A percentile compares a stretch with the other conserved stretches of the same genome.
Evolutionary conservation across 2,113 vertebrate species (phyloP).

Genomic region (Cynoglossus semilaevis): DNA sequence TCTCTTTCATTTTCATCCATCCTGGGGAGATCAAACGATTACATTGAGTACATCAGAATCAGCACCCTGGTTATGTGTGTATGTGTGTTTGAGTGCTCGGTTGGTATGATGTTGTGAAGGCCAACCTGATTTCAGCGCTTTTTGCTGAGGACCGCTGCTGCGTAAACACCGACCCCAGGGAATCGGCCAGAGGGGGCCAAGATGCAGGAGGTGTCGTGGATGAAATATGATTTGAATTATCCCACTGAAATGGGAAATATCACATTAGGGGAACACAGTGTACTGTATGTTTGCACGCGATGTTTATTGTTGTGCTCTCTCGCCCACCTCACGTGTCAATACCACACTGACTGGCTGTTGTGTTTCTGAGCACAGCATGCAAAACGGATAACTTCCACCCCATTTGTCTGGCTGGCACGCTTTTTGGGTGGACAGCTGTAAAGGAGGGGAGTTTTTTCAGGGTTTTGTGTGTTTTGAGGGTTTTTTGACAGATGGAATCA

Average conservation of each 20-base stretch:
- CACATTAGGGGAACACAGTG: slow-evolving; percentile 44
- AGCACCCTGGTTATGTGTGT: not conserved
- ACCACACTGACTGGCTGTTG: slow-evolving; percentile 40
- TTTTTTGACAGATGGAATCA: slow-evolving; percentile 12
- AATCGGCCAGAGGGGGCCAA: slow-evolving; percentile 27
- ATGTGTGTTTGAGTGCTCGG: not conserved
- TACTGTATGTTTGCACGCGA: slow-evolving; percentile 39
- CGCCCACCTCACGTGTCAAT: slow-evolving; percentile 35
- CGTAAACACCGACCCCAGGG: slow-evolving; percentile 44
- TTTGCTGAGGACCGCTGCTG: slow-evolving; percentile 26
- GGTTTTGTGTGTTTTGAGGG: slow-evolving; percentile 30
- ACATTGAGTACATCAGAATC: slow-evolving; percentile 18
- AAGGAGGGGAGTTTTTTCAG: slow-evolving; percentile 25
- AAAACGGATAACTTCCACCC: slow-evolving; percentile 32
- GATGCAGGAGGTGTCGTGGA: slow-evolving; percentile 49
- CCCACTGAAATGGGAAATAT: slow-evolving; percentile 63
- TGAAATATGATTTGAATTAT: slow-evolving; percentile 71
- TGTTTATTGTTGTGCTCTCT: slow-evolving; percentile 57
- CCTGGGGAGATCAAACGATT: slow-evolving; percentile 45
- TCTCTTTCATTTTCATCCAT: slow-evolving; percentile 61
- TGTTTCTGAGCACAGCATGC: slow-evolving; percentile 37
- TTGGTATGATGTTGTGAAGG: slow-evolving; percentile 5
- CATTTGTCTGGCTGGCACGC: slow-evolving; percentile 36
- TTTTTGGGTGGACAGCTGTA: slow-evolving; percentile 45
- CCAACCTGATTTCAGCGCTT: not conserved